Evolutionary conservation across 2,888 invertebrate genomes (phyloP), one percentile per base, ranked within the genome.

Genomic region (Drosophila lutescens): DNA sequence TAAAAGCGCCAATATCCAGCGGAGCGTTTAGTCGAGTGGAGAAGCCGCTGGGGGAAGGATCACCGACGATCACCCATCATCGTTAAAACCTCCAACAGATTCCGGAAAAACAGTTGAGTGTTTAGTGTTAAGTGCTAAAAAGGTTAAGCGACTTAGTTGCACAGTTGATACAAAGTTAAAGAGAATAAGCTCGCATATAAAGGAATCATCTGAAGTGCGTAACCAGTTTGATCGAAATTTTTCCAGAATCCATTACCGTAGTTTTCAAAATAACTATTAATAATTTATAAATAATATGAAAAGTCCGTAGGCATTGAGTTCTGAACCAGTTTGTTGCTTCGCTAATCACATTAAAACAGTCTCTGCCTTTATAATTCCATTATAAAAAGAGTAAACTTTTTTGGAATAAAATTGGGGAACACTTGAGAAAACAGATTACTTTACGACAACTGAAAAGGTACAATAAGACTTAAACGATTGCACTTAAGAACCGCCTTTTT

Each of bases 21-120:
- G 51, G 53, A 68, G 57, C 61, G 68, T 44, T 76, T 78, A 89
- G 88, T 89, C 74, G 77, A 67, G 58, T 68, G 53, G 55, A 78
- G 77, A 44, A 65, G 63, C 58, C 62, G 71, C 60, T 78, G 50
- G 74, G 57, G 77, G 49, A 80, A 88, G 83, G 88, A 89, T 86
- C 79, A 44, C 53, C 57, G 13, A 15, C 51, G 38, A 46, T 36
- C 23, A 46, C 43, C 20, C 9, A 34, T 57, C 20, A 40, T 23
- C 2, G 10, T 26, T 44, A 20, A 20, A 26, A 15, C 12, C 15
- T 34, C 6, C 2, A 41, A 41, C 43, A 26, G 44, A 57, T 57
- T 8, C 12, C 17, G 62, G 36, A 32, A 43, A 30, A 26, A n/a
- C 7, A 26, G 32, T 43, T 20, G n/a, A 15, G 54, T 54, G 30